phyloP scores from a whole-genome alignment of 2,888 invertebrate species.

The Ochropacha duplaris region DNA sequence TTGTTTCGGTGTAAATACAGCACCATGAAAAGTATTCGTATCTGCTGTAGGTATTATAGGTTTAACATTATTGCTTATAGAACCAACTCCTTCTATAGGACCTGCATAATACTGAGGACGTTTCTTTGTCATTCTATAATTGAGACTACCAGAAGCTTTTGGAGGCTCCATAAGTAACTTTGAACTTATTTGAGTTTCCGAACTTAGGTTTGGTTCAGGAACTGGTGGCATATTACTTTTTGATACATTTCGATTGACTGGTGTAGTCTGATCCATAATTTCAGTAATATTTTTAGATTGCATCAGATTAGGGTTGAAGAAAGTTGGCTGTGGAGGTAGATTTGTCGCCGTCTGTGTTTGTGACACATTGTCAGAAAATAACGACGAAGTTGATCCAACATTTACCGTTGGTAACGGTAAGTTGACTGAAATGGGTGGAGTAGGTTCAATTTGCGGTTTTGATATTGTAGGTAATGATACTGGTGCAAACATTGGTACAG shows the following conservation, averaged over 20 bases:
- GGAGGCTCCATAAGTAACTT: slow-evolving; percentile 62
- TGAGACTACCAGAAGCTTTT: slow-evolving; percentile 52
- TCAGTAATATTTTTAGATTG: slow-evolving; percentile 12
- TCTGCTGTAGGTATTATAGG: slow-evolving; percentile 53
- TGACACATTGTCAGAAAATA: not conserved
- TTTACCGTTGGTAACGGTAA: not conserved
- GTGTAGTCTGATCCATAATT: slow-evolving; percentile 8
- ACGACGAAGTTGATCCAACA: not conserved
- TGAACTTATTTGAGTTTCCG: slow-evolving; percentile 27
- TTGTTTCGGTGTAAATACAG: slow-evolving; percentile 57
- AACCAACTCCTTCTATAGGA: slow-evolving; percentile 71
- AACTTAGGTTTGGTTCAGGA: slow-evolving; percentile 6
- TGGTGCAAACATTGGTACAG: not conserved
- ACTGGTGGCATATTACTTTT: not conserved
- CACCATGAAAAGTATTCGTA: slow-evolving; percentile 48
- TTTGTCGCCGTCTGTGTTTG: not conserved
- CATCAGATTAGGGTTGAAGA: slow-evolving; percentile 33
- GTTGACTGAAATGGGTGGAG: not conserved
- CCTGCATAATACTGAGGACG: slow-evolving; percentile 76
- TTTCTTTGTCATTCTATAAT: slow-evolving; percentile 70
- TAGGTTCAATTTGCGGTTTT: slow-evolving; percentile 1
- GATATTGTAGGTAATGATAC: not conserved
- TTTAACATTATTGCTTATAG: slow-evolving; percentile 66
- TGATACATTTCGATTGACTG: slow-evolving; percentile 11
- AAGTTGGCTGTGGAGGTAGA: slow-evolving; percentile 24